Percentiles rank a stretch among this genome's conserved stretches.
Evolutionary conservation across 2,113 vertebrate genomes (phyloP).

Genomic region (zebrafish (Danio rerio)): DNA sequence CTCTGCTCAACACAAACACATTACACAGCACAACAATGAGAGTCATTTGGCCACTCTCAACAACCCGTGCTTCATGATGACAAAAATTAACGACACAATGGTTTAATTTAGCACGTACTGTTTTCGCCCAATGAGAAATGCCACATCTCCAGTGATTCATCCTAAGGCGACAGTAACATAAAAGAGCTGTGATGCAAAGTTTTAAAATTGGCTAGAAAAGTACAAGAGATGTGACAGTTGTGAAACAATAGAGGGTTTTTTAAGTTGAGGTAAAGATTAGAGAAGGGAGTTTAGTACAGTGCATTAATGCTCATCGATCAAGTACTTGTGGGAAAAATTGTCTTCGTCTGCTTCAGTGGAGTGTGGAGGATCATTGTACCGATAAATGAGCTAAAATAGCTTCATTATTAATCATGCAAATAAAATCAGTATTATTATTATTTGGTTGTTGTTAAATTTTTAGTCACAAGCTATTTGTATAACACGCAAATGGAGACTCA

Average conservation of each 20-base stretch:
- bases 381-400: background rate
- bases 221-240: background rate
- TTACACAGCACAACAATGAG: constrained; percentile 34
- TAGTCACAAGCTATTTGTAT: background rate
- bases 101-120: constrained; percentile 1
- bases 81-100: constrained; percentile 34
- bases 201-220: background rate
- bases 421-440: background rate
- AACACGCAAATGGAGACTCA: background rate
- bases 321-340: background rate
- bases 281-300: background rate
- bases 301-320: background rate
- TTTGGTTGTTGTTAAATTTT: background rate
- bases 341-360: background rate
- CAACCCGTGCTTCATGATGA: constrained; percentile 33
- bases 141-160: background rate
- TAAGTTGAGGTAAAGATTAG: background rate
- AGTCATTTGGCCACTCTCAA: constrained; percentile 7
- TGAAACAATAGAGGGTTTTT: background rate
- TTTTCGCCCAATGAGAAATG: background rate
- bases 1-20: constrained; percentile 38
- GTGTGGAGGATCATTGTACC: background rate
- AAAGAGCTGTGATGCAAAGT: background rate
- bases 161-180: constrained; percentile 1
- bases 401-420: background rate